Evolutionary conservation across 2,888 invertebrate species (phyloP).

Genomic region (Helobdella robusta): DNA sequence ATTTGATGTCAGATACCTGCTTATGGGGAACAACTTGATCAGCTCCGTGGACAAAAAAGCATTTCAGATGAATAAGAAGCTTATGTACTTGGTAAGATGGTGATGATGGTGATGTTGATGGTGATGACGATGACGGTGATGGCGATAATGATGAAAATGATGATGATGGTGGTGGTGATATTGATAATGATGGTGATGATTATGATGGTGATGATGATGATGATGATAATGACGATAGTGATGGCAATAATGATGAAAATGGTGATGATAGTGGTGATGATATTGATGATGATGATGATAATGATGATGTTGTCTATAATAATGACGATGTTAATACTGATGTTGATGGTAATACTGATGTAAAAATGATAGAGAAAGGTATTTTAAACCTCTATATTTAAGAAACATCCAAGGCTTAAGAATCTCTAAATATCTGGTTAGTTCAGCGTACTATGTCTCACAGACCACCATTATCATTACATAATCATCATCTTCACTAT

Average conservation of each 20-base stretch:
- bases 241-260: conserved; percentile 14
- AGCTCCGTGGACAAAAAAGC: conserved; percentile 29
- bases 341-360: conserved; percentile 6
- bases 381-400: too few relatives aligned
- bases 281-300: conserved; percentile 23
- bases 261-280: conserved; percentile 25
- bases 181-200: conserved; percentile 5
- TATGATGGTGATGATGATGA: conserved; percentile 6
- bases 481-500: conserved; percentile 24
- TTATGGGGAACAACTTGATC: conserved; percentile 31
- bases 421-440: too few relatives aligned
- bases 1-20: conserved; percentile 32
- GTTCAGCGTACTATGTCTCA: too few relatives aligned
- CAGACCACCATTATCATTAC: conserved; percentile 20
- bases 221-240: conserved; percentile 5
- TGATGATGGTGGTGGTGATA: conserved; percentile 1
- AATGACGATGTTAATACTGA: conserved; percentile 2
- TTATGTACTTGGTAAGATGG: conserved; percentile 31
- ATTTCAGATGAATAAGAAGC: conserved; percentile 30
- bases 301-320: conserved; percentile 11
- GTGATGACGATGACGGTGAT: conserved; percentile 17
- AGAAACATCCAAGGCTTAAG: too few relatives aligned
- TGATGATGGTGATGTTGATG: conserved; percentile 21
- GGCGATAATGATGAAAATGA: conserved; percentile 9
- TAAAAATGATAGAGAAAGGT: too few relatives aligned